These are phyloP conservation scores for Sycophila texana DNA, from an alignment of 2,888 invertebrate species.

Conservation along the genomic window DNA sequence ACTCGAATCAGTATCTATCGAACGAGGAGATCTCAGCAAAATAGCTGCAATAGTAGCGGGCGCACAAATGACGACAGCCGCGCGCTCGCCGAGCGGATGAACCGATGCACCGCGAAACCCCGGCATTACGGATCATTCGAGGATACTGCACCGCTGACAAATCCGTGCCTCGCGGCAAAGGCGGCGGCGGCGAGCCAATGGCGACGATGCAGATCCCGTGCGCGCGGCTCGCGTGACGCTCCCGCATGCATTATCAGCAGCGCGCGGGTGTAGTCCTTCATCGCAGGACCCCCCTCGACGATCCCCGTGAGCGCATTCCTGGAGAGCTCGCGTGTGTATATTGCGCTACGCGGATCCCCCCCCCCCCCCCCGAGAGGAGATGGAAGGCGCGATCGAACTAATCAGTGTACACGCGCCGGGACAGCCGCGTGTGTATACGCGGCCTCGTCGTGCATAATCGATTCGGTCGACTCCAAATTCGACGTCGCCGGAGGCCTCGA, in stretches of 20 bases:
- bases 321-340: slow-evolving; percentile 4
- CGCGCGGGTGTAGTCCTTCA: too few species aligned
- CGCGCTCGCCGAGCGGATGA: neutral
- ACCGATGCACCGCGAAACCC: neutral
- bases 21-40: too few species aligned
- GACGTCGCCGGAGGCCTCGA: neutral
- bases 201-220: neutral
- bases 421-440: neutral
- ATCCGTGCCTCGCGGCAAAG: neutral
- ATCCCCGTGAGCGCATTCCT: neutral
- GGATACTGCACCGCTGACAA: neutral
- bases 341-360: neutral
- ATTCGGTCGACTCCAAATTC: slow-evolving; percentile 17
- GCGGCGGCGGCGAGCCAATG: neutral
- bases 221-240: neutral
- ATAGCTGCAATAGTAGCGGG: too few species aligned
- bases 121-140: slow-evolving; percentile 6
- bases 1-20: too few species aligned
- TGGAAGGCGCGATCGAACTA: slow-evolving; percentile 21
- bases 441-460: neutral
- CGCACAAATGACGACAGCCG: neutral
- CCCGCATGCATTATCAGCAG: slow-evolving; percentile 11
- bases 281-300: neutral
- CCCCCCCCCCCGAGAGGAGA: neutral
- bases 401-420: neutral